These are phyloP conservation scores for Dunckerocampus dactyliophorus DNA, from an alignment of 2,113 vertebrate species.

Conservation along the genomic window DNA sequence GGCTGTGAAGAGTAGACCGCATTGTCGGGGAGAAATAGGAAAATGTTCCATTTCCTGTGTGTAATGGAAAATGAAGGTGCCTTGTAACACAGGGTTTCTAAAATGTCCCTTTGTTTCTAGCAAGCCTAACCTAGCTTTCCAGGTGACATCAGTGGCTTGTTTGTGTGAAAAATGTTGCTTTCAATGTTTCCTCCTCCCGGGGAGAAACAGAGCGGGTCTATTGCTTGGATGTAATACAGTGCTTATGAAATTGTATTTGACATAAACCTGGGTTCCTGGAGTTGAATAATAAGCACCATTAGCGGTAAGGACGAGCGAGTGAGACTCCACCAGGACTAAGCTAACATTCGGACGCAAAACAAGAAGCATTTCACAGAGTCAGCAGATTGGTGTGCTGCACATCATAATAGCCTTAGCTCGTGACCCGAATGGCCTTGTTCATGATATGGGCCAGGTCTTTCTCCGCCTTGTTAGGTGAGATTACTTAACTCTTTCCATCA, in stretches of 20 bases:
- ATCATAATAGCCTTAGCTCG: slow-evolving; percentile 70
- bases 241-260: slow-evolving; percentile 54
- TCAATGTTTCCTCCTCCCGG: slow-evolving; percentile 9
- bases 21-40: slow-evolving; percentile 35
- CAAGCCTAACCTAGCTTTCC: slow-evolving; percentile 7
- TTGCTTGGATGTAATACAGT: slow-evolving; percentile 33
- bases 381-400: slow-evolving; percentile 65
- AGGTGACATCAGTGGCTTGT: slow-evolving; percentile 22
- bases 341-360: slow-evolving; percentile 34
- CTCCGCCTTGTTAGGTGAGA: slow-evolving; percentile 13
- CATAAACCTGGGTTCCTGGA: slow-evolving; percentile 42
- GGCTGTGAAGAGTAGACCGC: slow-evolving; percentile 40
- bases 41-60: slow-evolving; percentile 49
- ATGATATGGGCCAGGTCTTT: slow-evolving; percentile 15
- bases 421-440: slow-evolving; percentile 58
- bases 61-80: slow-evolving; percentile 52
- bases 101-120: slow-evolving; percentile 25
- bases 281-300: slow-evolving; percentile 50
- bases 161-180: slow-evolving; percentile 23
- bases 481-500: neutral
- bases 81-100: slow-evolving; percentile 31
- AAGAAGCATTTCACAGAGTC: slow-evolving; percentile 58
- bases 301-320: slow-evolving; percentile 50
- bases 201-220: slow-evolving; percentile 16
- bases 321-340: slow-evolving; percentile 51